Evolutionary conservation across 2,888 invertebrate genomes (phyloP), one percentile per base, ranked within the genome.

Genomic region (Pristionchus maxplancki): DNA sequence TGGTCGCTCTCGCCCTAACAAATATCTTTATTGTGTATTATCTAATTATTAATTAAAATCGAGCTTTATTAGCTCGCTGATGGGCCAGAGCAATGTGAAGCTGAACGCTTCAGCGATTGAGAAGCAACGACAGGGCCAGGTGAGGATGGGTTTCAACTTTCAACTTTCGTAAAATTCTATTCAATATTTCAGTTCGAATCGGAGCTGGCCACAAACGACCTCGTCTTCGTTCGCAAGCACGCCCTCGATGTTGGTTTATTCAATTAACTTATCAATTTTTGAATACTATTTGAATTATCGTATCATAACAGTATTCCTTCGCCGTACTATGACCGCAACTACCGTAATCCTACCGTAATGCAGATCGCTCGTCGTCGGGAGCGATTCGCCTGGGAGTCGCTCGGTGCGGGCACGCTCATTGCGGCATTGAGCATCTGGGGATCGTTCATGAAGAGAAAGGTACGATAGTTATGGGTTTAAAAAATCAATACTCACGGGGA

Each of bases 341-440:
- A 48, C 34, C 50, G 53, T 48, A 53, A 28, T 31, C 53, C 34
- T 53, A 48, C 31, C 78, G 31, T 31, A 83, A 17, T 58, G 58
- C 87, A 92, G 92, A 53, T 90, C 0, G 89, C 91, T 20, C 58
- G 88, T 37, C 88, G 89, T 15, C 90, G 90, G 9, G 91, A 92
- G 58, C 89, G 88, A 31, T 86, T 93, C 5, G 71, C 85, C 31
- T 93, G 92, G 92, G 92, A 92, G 86, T 74, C 91, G 4, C 88
- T 93, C 20, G 92, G 90, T 15, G 91, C 89, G 24, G 89, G 89
- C 17, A 92, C 93, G 0, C 89, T 91, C 11, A 90, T 91, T 1
- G 90, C 87, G 0, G 88, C 90, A n/a, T 89, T 92, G 11, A 67
- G 91, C 8, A 83, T 88, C 15, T 90, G 90, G 31, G 91, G 92